Conservation (phyloP, 1,140 invertebrate genomes). For the Akabosia matsudoensis region DNA sequence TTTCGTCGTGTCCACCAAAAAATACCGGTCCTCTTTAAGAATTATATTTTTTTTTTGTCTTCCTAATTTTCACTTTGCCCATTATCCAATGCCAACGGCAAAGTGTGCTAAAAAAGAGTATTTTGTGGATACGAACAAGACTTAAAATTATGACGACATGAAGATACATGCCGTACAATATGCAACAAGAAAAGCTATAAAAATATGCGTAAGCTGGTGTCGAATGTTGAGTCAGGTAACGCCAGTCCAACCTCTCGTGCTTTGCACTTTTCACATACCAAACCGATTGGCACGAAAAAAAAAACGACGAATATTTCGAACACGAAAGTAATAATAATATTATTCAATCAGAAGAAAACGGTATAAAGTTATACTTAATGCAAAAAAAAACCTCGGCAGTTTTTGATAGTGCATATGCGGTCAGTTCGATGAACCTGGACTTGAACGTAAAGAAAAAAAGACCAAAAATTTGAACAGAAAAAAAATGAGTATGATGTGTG, state of each 20-base stretch:
- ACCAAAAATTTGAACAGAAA: not conserved
- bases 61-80: not conserved
- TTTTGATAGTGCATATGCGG: slow-evolving; percentile 8
- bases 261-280: not conserved
- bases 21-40: not conserved
- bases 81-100: not conserved
- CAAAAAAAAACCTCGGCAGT: no score
- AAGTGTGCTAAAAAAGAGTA: no score
- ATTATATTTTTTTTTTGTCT: no score
- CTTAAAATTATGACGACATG: no score
- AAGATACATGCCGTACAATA: not conserved
- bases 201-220: not conserved
- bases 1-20: not conserved
- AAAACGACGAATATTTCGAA: no score
- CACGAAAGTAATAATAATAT: not conserved
- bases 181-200: no score
- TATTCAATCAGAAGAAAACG: slow-evolving; percentile 3
- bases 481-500: no score
- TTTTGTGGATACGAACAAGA: no score
- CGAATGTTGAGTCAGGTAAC: not conserved
- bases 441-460: not conserved
- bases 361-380: no score
- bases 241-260: no score
- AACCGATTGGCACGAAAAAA: not conserved
- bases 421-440: slow-evolving; percentile 11